These are phyloP conservation scores for Villa cingulata DNA, from an alignment of 2,888 invertebrate genomes.

Conservation along the genomic window DNA sequence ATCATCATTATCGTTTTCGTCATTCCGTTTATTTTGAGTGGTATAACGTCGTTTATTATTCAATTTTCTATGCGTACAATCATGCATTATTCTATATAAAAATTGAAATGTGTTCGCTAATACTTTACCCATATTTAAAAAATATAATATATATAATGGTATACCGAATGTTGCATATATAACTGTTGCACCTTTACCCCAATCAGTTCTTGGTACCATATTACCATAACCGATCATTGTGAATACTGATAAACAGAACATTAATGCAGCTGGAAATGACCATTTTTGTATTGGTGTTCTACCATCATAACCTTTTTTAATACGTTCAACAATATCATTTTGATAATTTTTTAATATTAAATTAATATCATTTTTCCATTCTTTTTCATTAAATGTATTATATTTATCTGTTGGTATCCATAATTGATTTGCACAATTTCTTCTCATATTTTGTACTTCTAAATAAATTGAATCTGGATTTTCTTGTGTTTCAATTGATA, in stretches of 20 bases:
- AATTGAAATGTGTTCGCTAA: conserved; percentile 70
- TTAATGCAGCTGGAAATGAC: conserved; percentile 76
- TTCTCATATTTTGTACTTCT: conserved; percentile 40
- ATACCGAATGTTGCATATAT: conserved; percentile 80
- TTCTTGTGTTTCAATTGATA: conserved; percentile 56
- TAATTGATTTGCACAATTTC: conserved; percentile 46
- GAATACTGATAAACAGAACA: conserved; percentile 78
- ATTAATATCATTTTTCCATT: conserved; percentile 49
- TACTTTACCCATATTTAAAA: conserved; percentile 80
- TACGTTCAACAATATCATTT: conserved; percentile 47
- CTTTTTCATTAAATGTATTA: conserved; percentile 54
- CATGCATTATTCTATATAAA: conserved; percentile 61
- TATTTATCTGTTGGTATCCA: conserved; percentile 54
- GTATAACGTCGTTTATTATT: conserved; percentile 32
- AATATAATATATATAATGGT: conserved; percentile 74
- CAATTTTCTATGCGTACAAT: conserved; percentile 47
- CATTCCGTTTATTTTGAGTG: conserved; percentile 32
- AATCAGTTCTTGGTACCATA: conserved; percentile 64
- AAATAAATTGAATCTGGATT: conserved; percentile 38
- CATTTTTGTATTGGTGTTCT: conserved; percentile 55
- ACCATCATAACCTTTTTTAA: conserved; percentile 58
- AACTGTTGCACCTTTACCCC: conserved; percentile 73
- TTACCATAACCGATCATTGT: conserved; percentile 90
- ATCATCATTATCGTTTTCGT: conserved; percentile 24
- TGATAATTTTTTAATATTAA: conserved; percentile 52